Evolutionary conservation across 2,113 vertebrate species (phyloP).

Genomic region (Tor tambroides): DNA sequence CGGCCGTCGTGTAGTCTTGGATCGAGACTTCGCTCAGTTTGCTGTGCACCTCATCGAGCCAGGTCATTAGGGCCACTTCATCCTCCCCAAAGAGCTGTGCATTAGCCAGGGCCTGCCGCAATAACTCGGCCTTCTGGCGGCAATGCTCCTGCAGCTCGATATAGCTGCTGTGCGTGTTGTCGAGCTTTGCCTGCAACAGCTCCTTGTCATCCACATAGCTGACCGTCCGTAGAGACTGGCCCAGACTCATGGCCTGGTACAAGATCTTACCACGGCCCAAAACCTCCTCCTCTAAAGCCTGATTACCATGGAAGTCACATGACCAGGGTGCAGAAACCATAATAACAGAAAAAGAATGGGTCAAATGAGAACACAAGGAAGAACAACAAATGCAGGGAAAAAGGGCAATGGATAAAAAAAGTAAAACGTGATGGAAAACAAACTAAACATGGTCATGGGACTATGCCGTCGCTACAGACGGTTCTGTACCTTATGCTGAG

Average conservation of each 20-base stretch:
- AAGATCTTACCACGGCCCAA: conserved; percentile 88
- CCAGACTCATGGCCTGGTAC: conserved; percentile 88
- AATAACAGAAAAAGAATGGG: conserved; percentile 64
- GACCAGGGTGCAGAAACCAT: conserved; percentile 50
- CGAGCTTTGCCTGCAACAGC: conserved; percentile 91
- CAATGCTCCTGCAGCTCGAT: conserved; percentile 92
- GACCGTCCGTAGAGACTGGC: conserved; percentile 89
- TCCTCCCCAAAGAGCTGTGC: conserved; percentile 96
- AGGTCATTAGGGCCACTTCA: conserved; percentile 96
- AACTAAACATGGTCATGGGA: neutral
- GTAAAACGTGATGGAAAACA: neutral
- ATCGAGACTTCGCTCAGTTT: conserved; percentile 84
- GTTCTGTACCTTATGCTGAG: conserved; percentile 86
- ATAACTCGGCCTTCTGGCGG: conserved; percentile 85
- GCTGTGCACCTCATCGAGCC: conserved; percentile 88
- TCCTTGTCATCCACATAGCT: conserved; percentile 95
- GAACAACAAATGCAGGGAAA: conserved; percentile 26
- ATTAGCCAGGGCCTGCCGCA: conserved; percentile 92
- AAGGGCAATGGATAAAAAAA: conserved; percentile 9
- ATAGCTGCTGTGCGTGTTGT: conserved; percentile 84
- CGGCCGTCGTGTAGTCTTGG: conserved; percentile 82
- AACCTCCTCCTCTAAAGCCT: conserved; percentile 94
- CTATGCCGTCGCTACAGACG: neutral
- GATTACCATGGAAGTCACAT: conserved; percentile 57
- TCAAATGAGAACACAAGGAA: conserved; percentile 8